Conservation (phyloP, 2,113 vertebrate species). For the Oncorhynchus kisutch region DNA sequence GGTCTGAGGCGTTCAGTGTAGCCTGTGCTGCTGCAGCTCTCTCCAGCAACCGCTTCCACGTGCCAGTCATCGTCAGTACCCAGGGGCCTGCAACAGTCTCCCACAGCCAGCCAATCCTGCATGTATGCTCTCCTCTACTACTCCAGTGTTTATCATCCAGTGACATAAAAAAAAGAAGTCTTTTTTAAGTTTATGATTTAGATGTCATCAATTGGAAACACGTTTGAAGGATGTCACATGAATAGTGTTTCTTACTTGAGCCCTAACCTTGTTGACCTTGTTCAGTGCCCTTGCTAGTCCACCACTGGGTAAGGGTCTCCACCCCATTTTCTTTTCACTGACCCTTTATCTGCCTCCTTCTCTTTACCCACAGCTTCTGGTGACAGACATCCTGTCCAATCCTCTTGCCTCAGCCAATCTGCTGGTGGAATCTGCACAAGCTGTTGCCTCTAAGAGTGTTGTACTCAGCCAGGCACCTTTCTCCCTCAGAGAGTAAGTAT, state of each 20-base stretch:
- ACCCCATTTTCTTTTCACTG: neutral
- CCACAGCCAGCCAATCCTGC: constrained; percentile 85
- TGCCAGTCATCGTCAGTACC: constrained; percentile 83
- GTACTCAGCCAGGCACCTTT: constrained; percentile 85
- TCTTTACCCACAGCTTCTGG: constrained; percentile 79
- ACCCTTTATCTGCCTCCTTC: neutral
- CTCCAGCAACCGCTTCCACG: constrained; percentile 87
- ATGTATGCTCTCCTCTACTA: constrained; percentile 66
- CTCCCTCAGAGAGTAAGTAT: constrained; percentile 79
- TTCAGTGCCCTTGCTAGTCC: too few species aligned
- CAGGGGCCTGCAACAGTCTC: constrained; percentile 85
- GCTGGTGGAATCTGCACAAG: constrained; percentile 82
- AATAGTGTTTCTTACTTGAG: too few species aligned
- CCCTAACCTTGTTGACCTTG: too few species aligned
- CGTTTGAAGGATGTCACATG: neutral
- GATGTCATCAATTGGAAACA: too few species aligned
- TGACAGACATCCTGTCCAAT: constrained; percentile 90
- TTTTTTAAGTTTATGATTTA: neutral
- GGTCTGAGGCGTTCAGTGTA: constrained; percentile 90
- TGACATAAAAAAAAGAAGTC: too few species aligned
- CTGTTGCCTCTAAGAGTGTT: constrained; percentile 79
- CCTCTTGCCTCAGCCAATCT: constrained; percentile 85
- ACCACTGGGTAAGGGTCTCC: too few species aligned
- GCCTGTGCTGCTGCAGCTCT: constrained; percentile 83
- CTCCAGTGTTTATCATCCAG: too few species aligned